phyloP scores from a whole-genome alignment of 2,888 invertebrate genomes.

The Terebella lapidaria region DNA sequence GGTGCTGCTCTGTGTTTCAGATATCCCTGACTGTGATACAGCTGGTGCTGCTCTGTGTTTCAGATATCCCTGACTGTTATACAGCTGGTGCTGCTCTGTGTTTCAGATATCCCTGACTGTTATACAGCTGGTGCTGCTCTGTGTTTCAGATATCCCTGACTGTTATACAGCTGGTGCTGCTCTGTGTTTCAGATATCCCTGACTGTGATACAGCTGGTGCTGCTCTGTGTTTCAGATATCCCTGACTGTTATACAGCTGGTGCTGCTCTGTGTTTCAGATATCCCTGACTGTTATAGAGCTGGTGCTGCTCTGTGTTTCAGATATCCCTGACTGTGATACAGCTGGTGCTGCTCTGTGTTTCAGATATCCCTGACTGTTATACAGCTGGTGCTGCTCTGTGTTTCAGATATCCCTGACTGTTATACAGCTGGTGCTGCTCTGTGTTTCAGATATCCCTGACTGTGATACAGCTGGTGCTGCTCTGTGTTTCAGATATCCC shows the following conservation, averaged over 20 bases:
- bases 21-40: not conserved
- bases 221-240: not conserved
- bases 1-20: not conserved
- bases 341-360: not conserved
- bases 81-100: not conserved
- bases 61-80: not conserved
- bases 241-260: not conserved
- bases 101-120: not conserved
- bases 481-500: not conserved
- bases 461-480: not conserved
- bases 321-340: not conserved
- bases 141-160: not conserved
- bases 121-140: not conserved
- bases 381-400: not conserved
- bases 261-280: not conserved
- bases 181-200: not conserved
- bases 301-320: not conserved
- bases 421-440: not conserved
- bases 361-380: not conserved
- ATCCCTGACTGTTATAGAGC: not conserved
- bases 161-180: not conserved
- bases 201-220: not conserved
- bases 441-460: not conserved
- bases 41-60: not conserved
- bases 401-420: not conserved